Percentiles rank a stretch among this genome's conserved stretches.
Conservation (phyloP, 2,113 vertebrate species). For the Gobius niger region DNA sequence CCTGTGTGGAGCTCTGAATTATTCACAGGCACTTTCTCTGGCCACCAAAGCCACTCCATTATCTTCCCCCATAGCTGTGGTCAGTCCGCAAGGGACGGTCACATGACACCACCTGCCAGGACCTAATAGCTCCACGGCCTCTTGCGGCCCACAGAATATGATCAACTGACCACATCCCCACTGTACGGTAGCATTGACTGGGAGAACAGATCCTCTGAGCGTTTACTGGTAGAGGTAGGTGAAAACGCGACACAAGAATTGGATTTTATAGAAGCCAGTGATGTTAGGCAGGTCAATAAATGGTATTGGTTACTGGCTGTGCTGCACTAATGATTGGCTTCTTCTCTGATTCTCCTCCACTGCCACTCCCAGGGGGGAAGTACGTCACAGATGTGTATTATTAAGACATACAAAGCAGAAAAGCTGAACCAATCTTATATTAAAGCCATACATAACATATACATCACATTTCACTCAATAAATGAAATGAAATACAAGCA, state of each 20-base stretch:
- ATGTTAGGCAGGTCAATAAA: neutral
- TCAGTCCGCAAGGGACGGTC: slow-evolving; percentile 59
- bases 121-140: slow-evolving; percentile 59
- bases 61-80: slow-evolving; percentile 64
- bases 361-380: too few species aligned
- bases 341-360: too few species aligned
- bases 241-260: neutral
- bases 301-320: neutral
- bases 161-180: slow-evolving; percentile 36
- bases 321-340: neutral
- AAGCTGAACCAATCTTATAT: too few species aligned
- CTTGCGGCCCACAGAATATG: slow-evolving; percentile 40
- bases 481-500: too few species aligned
- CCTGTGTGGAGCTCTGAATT: slow-evolving; percentile 67
- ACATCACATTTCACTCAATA: too few species aligned
- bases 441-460: too few species aligned
- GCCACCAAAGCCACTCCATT: slow-evolving; percentile 72
- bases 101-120: slow-evolving; percentile 72
- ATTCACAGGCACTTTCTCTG: slow-evolving; percentile 79
- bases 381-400: too few species aligned
- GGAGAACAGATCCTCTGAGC: neutral
- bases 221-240: neutral
- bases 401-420: too few species aligned
- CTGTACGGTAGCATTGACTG: neutral
- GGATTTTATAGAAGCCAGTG: neutral